Percentiles rank a stretch among this genome's conserved stretches.
phyloP scores from a whole-genome alignment of 2,797 vertebrate genomes.

The Sebastes diploproa region DNA sequence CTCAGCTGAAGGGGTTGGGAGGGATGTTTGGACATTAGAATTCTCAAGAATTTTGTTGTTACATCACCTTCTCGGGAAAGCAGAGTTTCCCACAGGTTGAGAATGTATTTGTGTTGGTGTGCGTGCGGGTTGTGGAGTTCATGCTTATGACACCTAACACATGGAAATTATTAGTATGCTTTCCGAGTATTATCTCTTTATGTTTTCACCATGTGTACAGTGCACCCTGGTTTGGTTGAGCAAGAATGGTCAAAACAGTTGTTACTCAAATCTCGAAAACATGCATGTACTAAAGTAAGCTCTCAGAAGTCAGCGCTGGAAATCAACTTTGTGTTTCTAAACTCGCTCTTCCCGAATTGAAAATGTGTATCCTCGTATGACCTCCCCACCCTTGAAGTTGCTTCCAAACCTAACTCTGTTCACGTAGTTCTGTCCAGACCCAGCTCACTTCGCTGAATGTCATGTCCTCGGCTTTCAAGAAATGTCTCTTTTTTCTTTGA shows the following conservation, averaged over 20 bases:
- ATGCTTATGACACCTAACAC: neutral
- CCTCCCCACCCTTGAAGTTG: constrained; percentile 41
- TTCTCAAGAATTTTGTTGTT: constrained; percentile 36
- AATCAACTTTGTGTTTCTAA: constrained; percentile 41
- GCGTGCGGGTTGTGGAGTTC: neutral
- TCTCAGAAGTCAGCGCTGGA: constrained; percentile 15
- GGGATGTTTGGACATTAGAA: constrained; percentile 40
- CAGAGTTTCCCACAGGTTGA: constrained; percentile 36
- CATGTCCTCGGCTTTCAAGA: constrained; percentile 40
- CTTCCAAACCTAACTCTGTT: constrained; percentile 51
- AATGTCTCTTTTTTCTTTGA: constrained; percentile 46
- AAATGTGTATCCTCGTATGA: constrained; percentile 48
- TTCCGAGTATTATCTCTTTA: neutral
- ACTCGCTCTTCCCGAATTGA: constrained; percentile 35
- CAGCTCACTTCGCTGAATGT: constrained; percentile 40
- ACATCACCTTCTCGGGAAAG: constrained; percentile 45
- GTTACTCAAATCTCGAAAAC: neutral
- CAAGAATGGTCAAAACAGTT: neutral
- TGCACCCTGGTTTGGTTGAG: neutral
- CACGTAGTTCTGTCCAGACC: constrained; percentile 32
- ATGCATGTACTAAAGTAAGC: neutral
- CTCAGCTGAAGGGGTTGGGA: neutral
- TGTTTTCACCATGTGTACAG: neutral
- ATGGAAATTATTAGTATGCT: neutral
- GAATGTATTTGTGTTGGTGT: neutral